phyloP scores from a whole-genome alignment of 2,113 vertebrate genomes.

The Columba livia region DNA sequence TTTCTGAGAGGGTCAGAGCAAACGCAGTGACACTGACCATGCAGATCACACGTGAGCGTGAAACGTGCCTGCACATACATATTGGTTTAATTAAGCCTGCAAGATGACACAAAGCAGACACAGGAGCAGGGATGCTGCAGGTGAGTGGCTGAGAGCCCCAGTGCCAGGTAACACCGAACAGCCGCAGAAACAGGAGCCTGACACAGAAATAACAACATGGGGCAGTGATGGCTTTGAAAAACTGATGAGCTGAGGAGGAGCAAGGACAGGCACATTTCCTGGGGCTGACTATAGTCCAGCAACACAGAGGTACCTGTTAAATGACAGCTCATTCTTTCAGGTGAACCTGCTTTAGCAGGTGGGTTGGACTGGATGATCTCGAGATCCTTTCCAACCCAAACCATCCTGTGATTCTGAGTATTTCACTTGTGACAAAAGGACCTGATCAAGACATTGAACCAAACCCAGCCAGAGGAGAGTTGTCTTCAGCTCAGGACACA shows the following conservation, averaged over 20 bases:
- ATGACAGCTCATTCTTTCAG: background rate
- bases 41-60: background rate
- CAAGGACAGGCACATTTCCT: background rate
- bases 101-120: background rate
- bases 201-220: accelerated
- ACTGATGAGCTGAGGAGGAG: background rate
- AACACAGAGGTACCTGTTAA: background rate
- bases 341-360: background rate
- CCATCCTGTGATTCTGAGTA: too few species aligned
- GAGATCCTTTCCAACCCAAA: too few species aligned
- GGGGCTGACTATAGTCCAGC: background rate
- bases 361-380: too few species aligned
- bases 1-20: background rate
- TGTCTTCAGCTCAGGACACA: accelerated
- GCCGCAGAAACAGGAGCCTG: accelerated
- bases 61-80: accelerated
- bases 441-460: background rate
- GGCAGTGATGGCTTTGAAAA: background rate
- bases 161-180: accelerated
- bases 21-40: accelerated
- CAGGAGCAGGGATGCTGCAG: background rate
- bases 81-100: background rate
- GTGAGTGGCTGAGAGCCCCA: accelerated
- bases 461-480: background rate
- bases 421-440: background rate